These are phyloP conservation scores for Coecobrya sp. DNA, from an alignment of 2,888 invertebrate genomes.

Conservation along the genomic window DNA sequence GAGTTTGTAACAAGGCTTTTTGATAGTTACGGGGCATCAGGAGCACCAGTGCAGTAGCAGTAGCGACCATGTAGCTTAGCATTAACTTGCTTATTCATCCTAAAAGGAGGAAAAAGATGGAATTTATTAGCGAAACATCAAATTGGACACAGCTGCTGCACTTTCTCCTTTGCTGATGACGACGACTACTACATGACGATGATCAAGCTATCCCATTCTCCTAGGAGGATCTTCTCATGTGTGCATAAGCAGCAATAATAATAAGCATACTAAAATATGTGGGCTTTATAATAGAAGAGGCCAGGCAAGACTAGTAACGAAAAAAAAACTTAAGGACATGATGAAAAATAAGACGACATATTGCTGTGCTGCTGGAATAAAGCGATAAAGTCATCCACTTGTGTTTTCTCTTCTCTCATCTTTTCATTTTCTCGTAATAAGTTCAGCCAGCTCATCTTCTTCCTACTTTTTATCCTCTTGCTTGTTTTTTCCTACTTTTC, in stretches of 20 bases:
- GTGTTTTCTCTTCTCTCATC: background rate
- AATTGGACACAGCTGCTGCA: slow-evolving; percentile 63
- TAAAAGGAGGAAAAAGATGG: slow-evolving; percentile 44
- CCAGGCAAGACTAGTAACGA: slow-evolving; percentile 21
- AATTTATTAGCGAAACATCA: slow-evolving; percentile 64
- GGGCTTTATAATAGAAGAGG: slow-evolving; percentile 12
- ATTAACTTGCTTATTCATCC: slow-evolving; percentile 44
- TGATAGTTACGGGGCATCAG: background rate
- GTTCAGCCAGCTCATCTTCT: slow-evolving; percentile 9
- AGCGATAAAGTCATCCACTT: too few relatives aligned
- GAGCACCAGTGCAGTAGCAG: background rate
- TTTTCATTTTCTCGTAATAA: background rate
- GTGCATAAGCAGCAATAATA: slow-evolving; percentile 12
- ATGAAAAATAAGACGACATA: slow-evolving; percentile 10
- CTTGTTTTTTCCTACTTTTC: background rate
- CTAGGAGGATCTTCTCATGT: background rate
- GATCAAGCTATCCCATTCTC: slow-evolving; percentile 30
- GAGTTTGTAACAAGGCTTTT: slow-evolving; percentile 38
- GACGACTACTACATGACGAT: background rate
- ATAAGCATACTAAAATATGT: slow-evolving; percentile 23
- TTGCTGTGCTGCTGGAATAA: background rate
- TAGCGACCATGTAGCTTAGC: background rate
- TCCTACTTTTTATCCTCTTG: background rate
- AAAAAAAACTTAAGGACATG: slow-evolving; percentile 17
- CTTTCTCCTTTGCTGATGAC: slow-evolving; percentile 48